Conservation (phyloP, 2,113 vertebrate genomes). For the Cygnus buccinator region DNA sequence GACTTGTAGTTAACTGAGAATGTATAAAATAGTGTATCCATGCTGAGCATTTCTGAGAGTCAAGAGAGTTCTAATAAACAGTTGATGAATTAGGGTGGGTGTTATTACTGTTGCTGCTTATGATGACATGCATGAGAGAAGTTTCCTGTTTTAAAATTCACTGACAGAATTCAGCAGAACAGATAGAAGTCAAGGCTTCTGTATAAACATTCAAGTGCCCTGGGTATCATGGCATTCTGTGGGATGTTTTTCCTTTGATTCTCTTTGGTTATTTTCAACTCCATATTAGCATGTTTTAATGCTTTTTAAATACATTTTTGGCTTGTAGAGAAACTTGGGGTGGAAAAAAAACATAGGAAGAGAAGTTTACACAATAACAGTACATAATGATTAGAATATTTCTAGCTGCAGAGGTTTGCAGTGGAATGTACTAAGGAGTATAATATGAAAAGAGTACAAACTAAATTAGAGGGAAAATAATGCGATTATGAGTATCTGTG, state of each 20-base stretch:
- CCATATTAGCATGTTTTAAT: background rate
- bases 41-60: background rate
- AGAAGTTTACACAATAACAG: background rate
- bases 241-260: background rate
- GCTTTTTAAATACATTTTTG: background rate
- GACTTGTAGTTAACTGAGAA: background rate
- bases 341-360: background rate
- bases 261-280: background rate
- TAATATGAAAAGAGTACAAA: background rate
- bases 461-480: background rate
- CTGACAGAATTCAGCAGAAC: background rate
- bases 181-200: background rate
- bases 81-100: background rate
- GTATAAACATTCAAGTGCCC: background rate
- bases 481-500: background rate
- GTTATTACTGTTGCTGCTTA: background rate
- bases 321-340: background rate
- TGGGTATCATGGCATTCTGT: background rate
- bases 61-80: background rate
- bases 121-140: background rate
- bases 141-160: background rate
- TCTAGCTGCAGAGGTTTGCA: background rate
- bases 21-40: too few relatives aligned
- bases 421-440: background rate
- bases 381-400: background rate